Evolutionary conservation across 2,113 vertebrate species (phyloP).

Genomic region (Nesoenas mayeri): DNA sequence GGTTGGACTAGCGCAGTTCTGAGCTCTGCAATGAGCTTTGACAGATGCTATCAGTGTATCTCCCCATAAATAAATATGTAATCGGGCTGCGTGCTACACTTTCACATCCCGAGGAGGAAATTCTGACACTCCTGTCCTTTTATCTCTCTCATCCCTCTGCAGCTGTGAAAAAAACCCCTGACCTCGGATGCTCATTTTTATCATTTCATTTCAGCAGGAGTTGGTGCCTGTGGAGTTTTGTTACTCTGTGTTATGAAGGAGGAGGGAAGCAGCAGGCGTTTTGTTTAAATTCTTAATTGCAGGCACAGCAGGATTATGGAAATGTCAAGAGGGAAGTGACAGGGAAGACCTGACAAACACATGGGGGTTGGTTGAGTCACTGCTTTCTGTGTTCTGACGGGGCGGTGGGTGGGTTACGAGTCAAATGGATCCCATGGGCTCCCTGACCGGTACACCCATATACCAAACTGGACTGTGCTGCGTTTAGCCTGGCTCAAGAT

Average conservation of each 20-base stretch:
- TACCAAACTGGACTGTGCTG: background rate
- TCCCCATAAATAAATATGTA: conserved; percentile 41
- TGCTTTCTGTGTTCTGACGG: background rate
- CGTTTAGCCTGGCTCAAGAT: background rate
- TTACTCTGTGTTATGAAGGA: background rate
- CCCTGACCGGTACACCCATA: background rate
- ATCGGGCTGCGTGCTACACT: background rate
- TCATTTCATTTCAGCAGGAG: background rate
- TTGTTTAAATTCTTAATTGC: conserved; percentile 66
- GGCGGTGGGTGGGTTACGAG: background rate
- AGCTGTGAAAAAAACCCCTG: conserved; percentile 44
- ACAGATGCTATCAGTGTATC: conserved; percentile 15
- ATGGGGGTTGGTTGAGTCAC: background rate
- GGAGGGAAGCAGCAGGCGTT: conserved; percentile 55
- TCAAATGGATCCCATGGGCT: background rate
- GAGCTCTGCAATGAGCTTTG: conserved; percentile 13
- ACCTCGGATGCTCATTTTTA: conserved; percentile 21
- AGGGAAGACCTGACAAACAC: conserved; percentile 34
- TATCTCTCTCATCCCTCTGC: conserved; percentile 16
- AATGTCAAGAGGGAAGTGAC: conserved; percentile 59
- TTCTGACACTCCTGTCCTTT: conserved; percentile 54
- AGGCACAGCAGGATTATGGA: conserved; percentile 57
- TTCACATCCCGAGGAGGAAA: conserved; percentile 4
- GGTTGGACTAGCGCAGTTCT: background rate
- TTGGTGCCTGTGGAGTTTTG: conserved; percentile 16